These are phyloP conservation scores for Discoglossus pictus DNA, from an alignment of 2,797 vertebrate species.

Conservation along the genomic window DNA sequence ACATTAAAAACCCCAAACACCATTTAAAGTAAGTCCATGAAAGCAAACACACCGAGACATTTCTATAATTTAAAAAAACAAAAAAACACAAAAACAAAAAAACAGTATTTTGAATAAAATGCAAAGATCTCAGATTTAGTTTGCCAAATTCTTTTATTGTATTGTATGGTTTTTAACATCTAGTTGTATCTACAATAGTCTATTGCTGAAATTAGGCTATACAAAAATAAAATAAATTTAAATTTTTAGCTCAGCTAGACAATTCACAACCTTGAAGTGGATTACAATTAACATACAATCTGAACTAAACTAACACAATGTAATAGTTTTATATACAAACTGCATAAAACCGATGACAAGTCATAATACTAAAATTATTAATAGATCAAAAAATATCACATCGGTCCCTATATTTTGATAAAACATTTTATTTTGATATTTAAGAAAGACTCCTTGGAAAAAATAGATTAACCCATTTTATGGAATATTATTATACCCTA, in stretches of 20 bases:
- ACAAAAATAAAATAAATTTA: slow-evolving; percentile 84
- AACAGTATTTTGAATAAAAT: slow-evolving; percentile 73
- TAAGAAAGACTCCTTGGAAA: no score
- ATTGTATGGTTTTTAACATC: slow-evolving; percentile 81
- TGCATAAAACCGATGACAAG: slow-evolving; percentile 70
- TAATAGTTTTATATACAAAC: slow-evolving; percentile 68
- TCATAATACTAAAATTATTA: slow-evolving; percentile 57
- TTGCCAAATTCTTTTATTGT: slow-evolving; percentile 87
- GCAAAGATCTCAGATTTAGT: slow-evolving; percentile 81
- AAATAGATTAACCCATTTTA: no score
- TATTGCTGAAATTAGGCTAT: slow-evolving; percentile 77
- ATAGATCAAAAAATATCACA: no score
- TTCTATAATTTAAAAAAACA: slow-evolving; percentile 1
- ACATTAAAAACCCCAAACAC: no score
- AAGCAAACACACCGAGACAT: no score
- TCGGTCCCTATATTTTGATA: no score
- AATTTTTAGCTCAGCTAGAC: slow-evolving; percentile 72
- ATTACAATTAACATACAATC: slow-evolving; percentile 75
- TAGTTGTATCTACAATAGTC: slow-evolving; percentile 81
- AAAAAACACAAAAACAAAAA: slow-evolving; percentile 39
- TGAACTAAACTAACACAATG: slow-evolving; percentile 74
- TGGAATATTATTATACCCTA: no score
- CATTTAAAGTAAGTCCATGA: no score
- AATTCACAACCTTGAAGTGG: slow-evolving; percentile 71
- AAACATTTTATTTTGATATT: no score